Base-by-base conservation (phyloP, 1,140 invertebrate species). In the Papilio helenus region DNA sequence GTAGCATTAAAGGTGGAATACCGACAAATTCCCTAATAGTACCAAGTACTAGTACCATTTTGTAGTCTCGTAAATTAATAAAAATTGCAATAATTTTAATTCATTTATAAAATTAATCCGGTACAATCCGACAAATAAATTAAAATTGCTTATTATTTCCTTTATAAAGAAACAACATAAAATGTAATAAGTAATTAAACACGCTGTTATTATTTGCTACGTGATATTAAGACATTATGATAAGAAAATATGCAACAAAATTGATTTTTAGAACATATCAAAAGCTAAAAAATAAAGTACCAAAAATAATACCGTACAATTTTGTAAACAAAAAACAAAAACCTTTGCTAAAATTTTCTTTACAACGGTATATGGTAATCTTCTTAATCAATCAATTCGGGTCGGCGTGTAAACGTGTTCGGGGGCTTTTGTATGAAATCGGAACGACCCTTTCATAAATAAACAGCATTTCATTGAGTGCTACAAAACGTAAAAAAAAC, bases 11-110 rank as follows among this genome's bases (percentile, higher is more conserved):
- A n/a, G n/a, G n/a, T n/a, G 34, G 34, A 34, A 3, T 0, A 34
- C 34, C 34, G 34, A 34, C 34, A 34, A 34, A 34, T 34, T 34
- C 34, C 34, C 34, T 3, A 5, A 34, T 34, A 34, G 20, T 79
- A 73, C 65, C 14, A 51, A 74, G 58, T 71, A 76, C 73, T 72
- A 82, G 61, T 65, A 29, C 61, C 61, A 65, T 65, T 65, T 65
- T 2, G 61, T 46, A 65, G 8, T 29, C 29, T 26, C 58, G 58
- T 14, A 61, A 26, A 61, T 61, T 65, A 16, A 65, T 65, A 65
- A 1, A 65, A 65, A 14, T 23, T 61, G 58, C 58, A 65, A 65
- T 29, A 26, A 61, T 26, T 61, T 12, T 7, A 61, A 23, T 61
- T 10, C 23, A 65, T 29, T 29, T 65, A 29, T 65, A 65, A 10